These are phyloP conservation scores for Pomacea maculata DNA, from an alignment of 1,140 invertebrate genomes.

Conservation along the genomic window DNA sequence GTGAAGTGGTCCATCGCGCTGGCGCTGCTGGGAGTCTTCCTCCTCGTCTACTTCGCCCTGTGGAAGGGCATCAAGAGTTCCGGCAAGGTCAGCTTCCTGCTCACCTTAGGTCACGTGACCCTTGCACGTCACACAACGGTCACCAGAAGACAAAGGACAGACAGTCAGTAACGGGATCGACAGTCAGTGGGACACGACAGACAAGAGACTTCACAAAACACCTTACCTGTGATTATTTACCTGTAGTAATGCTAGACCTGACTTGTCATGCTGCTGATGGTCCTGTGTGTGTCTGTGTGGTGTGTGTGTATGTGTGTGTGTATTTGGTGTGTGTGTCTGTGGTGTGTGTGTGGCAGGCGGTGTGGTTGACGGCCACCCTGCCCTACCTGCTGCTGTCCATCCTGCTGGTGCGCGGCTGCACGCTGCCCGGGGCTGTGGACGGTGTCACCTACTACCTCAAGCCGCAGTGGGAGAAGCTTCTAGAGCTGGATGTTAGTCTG, in stretches of 20 bases:
- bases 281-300: background rate
- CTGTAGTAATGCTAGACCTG: too few species aligned
- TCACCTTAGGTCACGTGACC: too few species aligned
- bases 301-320: background rate
- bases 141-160: too few species aligned
- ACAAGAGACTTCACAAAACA: background rate
- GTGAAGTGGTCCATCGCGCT: conserved; percentile 89
- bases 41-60: conserved; percentile 95
- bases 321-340: background rate
- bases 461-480: conserved; percentile 89
- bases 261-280: too few species aligned
- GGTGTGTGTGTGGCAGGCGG: conserved; percentile 73
- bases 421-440: conserved; percentile 81
- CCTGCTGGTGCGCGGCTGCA: conserved; percentile 87
- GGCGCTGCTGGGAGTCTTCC: conserved; percentile 90
- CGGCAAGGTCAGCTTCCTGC: conserved; percentile 76
- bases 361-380: conserved; percentile 94
- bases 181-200: background rate
- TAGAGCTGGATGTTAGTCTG: conserved; percentile 75
- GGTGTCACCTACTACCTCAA: conserved; percentile 92
- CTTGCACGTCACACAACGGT: too few species aligned
- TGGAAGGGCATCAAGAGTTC: conserved; percentile 98
- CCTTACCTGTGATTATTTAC: too few species aligned
- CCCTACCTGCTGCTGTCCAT: conserved; percentile 93
- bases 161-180: too few species aligned